Evolutionary conservation across 2,888 invertebrate species (phyloP).

Genomic region (Sinopyrophorus schimmeli): DNA sequence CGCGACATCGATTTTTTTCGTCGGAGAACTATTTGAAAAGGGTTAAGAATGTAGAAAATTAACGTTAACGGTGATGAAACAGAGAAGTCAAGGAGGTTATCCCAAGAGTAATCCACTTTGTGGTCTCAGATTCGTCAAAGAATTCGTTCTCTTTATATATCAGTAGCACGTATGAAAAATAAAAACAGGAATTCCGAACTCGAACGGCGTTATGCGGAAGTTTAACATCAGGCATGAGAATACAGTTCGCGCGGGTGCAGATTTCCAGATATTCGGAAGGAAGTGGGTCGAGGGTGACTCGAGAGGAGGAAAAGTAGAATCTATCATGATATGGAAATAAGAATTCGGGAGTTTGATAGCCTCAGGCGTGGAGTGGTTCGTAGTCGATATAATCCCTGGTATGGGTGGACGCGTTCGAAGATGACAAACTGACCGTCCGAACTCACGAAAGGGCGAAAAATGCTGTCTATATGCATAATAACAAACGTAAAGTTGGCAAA

Average conservation of each 20-base stretch:
- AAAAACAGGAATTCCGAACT: conserved; percentile 29
- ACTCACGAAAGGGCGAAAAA: conserved; percentile 23
- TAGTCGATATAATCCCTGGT: conserved; percentile 27
- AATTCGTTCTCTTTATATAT: conserved; percentile 26
- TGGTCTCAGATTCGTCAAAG: conserved; percentile 22
- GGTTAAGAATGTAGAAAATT: conserved; percentile 12
- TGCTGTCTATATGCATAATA: conserved; percentile 33
- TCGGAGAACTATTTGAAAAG: no score
- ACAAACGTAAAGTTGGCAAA: conserved; percentile 25
- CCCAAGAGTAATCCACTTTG: conserved; percentile 23
- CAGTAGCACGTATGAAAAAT: conserved; percentile 29
- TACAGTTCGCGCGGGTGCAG: conserved; percentile 33
- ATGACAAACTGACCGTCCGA: conserved; percentile 33
- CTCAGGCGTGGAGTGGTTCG: conserved; percentile 29
- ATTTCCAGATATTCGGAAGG: conserved; percentile 32
- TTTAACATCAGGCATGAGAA: conserved; percentile 33
- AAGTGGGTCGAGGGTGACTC: conserved; percentile 35
- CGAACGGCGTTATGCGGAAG: conserved; percentile 32
- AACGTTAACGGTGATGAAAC: no score
- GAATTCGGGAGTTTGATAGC: conserved; percentile 50
- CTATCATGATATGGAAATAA: conserved; percentile 53
- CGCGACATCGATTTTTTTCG: no score
- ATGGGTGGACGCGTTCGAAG: conserved; percentile 15
- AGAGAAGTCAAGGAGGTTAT: conserved; percentile 12
- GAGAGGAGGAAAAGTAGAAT: conserved; percentile 44